Evolutionary conservation across 2,113 vertebrate genomes (phyloP).

Genomic region (Macquaria australasica): DNA sequence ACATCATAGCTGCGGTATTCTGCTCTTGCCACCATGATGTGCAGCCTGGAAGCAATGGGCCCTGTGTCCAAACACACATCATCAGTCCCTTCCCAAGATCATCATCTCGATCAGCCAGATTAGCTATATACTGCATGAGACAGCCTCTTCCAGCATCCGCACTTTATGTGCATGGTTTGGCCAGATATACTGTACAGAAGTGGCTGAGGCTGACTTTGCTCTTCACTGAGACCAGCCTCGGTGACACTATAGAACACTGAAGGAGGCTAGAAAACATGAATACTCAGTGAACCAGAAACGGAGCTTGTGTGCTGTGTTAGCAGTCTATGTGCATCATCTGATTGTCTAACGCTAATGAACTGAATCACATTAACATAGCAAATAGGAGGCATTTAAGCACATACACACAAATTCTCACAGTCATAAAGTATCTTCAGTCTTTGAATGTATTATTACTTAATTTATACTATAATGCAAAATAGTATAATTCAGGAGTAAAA

Average conservation of each 20-base stretch:
- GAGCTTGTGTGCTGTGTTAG: conserved; percentile 23
- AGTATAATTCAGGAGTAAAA: background rate
- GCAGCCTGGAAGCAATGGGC: background rate
- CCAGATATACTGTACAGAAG: conserved; percentile 42
- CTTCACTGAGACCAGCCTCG: conserved; percentile 35
- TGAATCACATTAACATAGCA: conserved; percentile 47
- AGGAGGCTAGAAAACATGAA: conserved; percentile 26
- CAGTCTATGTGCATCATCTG: conserved; percentile 23
- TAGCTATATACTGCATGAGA: conserved; percentile 19
- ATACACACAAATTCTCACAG: conserved; percentile 1
- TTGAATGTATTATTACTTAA: background rate
- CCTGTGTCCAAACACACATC: conserved; percentile 12
- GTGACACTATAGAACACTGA: conserved; percentile 31
- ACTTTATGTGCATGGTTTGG: conserved; percentile 29
- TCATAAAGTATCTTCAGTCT: background rate
- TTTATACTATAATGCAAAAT: background rate
- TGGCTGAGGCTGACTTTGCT: conserved; percentile 37
- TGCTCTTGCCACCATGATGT: background rate
- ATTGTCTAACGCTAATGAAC: conserved; percentile 37
- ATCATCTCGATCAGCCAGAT: conserved; percentile 18
- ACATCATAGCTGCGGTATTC: background rate
- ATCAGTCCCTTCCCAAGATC: conserved; percentile 17
- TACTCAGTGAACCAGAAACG: conserved; percentile 33
- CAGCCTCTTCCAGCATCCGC: conserved; percentile 28
- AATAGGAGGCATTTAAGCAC: conserved; percentile 19